Percentiles rank a stretch among this genome's conserved stretches.
phyloP scores from a whole-genome alignment of 2,113 vertebrate species.

The Gymnarchus niloticus region DNA sequence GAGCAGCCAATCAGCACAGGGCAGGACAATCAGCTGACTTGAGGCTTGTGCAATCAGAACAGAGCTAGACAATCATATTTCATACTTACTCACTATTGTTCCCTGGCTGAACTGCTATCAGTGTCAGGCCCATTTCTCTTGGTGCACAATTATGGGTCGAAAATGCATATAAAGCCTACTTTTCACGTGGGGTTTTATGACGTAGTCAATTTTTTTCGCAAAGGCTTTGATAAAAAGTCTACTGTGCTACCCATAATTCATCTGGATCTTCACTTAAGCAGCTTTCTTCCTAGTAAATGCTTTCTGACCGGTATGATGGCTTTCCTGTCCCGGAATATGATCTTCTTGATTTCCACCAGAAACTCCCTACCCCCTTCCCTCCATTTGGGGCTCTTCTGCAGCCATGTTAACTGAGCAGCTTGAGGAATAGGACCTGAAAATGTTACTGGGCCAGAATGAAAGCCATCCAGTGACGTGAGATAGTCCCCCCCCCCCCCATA shows the following conservation, averaged over 20 bases:
- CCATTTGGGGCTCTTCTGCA: neutral
- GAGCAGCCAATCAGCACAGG: conserved; percentile 32
- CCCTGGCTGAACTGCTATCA: neutral
- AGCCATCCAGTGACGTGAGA: neutral
- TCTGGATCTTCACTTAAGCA: neutral
- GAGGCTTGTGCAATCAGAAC: conserved; percentile 42
- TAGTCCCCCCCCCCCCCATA: neutral
- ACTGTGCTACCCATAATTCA: neutral
- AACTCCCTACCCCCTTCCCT: neutral
- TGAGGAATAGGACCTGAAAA: neutral
- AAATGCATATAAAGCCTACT: neutral
- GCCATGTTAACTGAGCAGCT: neutral
- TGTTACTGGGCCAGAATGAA: neutral
- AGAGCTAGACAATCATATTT: conserved; percentile 36
- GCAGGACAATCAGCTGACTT: conserved; percentile 45
- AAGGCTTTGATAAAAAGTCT: neutral
- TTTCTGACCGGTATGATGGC: neutral
- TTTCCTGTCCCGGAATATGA: neutral
- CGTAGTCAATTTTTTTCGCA: neutral
- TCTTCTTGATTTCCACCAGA: neutral
- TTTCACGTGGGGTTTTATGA: neutral
- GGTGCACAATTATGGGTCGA: neutral
- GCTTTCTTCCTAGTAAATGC: neutral
- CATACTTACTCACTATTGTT: neutral
- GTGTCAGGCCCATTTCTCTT: neutral